Conservation (phyloP, 2,888 invertebrate genomes). For the Malthinus seriepunctatus region DNA sequence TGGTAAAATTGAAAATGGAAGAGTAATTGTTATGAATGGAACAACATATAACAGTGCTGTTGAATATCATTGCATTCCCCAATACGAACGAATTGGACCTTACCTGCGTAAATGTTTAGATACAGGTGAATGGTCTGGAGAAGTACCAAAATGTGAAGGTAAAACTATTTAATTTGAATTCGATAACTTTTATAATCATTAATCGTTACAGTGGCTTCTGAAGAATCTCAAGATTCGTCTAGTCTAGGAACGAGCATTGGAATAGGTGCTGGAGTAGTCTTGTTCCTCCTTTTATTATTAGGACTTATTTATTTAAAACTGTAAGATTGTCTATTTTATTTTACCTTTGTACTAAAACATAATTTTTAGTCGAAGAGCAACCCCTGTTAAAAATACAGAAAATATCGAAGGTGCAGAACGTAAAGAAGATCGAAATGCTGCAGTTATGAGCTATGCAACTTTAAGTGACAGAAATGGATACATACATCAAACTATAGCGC, state of each 20-base stretch:
- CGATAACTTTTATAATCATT: background rate
- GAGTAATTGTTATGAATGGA: conserved; percentile 83
- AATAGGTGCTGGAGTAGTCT: conserved; percentile 80
- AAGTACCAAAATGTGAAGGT: conserved; percentile 82
- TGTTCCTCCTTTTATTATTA: conserved; percentile 76
- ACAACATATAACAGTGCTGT: conserved; percentile 85
- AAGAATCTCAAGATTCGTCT: conserved; percentile 73
- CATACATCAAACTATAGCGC: conserved; percentile 42
- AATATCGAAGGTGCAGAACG: conserved; percentile 85
- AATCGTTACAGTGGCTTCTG: conserved; percentile 57
- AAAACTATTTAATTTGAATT: background rate
- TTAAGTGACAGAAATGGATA: conserved; percentile 70
- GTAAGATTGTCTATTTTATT: conserved; percentile 59
- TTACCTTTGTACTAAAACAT: conserved; percentile 5
- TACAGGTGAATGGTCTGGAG: conserved; percentile 85
- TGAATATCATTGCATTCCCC: conserved; percentile 88
- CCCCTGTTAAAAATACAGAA: conserved; percentile 86
- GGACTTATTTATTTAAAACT: conserved; percentile 81
- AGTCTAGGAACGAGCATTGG: conserved; percentile 80
- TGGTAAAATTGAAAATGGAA: conserved; percentile 78
- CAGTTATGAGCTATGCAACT: conserved; percentile 87
- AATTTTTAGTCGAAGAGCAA: conserved; percentile 73
- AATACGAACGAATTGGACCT: conserved; percentile 79
- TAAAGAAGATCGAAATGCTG: conserved; percentile 84
- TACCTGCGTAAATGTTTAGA: conserved; percentile 83